A percentile compares a stretch with the other conserved stretches of the same genome.
Evolutionary conservation across 2,797 vertebrate genomes (phyloP).

Genomic region (Varecia variegata): DNA sequence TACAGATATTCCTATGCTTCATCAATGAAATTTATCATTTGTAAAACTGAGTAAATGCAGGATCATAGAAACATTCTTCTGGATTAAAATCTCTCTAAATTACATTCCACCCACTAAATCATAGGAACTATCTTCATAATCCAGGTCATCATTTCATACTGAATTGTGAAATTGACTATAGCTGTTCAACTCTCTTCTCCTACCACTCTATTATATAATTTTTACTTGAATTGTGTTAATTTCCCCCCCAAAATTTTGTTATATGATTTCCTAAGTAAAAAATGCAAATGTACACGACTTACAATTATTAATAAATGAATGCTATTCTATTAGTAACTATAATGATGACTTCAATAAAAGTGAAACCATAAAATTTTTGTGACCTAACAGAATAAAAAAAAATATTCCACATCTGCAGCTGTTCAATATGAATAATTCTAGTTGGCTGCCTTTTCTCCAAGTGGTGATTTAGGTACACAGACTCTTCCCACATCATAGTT

Average conservation of each 20-base stretch:
- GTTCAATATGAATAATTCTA: not conserved
- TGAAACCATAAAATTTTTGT: not conserved
- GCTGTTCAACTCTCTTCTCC: not conserved
- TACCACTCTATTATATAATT: not conserved
- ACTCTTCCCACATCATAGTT: not conserved
- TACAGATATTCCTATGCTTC: not conserved
- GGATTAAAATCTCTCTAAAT: not conserved
- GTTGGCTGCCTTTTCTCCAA: not conserved
- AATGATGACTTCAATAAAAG: not conserved
- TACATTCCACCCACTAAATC: not conserved
- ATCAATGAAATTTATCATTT: not conserved
- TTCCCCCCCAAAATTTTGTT: not conserved
- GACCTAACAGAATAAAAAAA: not conserved
- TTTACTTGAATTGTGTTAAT: not conserved
- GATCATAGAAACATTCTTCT: not conserved
- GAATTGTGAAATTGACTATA: not conserved
- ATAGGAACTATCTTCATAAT: not conserved
- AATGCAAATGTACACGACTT: not conserved
- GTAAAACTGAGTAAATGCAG: not conserved
- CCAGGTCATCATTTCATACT: not conserved
- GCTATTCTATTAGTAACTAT: not conserved
- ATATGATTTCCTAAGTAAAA: not conserved
- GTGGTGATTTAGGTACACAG: not conserved
- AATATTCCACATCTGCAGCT: not conserved
- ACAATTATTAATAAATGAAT: not conserved